phyloP scores from a whole-genome alignment of 2,113 vertebrate species.

The Hippolais icterina region DNA sequence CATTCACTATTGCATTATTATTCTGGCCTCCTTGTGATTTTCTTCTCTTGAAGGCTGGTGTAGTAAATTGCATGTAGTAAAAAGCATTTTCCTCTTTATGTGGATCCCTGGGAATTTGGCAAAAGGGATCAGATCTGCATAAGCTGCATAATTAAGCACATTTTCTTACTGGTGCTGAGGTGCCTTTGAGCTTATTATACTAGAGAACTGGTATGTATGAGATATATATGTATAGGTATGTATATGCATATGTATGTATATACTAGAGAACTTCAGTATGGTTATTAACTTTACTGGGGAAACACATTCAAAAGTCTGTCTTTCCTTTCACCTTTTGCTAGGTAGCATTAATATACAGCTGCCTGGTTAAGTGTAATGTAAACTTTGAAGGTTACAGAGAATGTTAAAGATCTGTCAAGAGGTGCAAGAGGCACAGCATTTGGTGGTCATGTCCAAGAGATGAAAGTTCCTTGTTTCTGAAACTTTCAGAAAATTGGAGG shows the following conservation, averaged over 20 bases:
- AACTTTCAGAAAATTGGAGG: neutral
- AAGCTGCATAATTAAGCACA: neutral
- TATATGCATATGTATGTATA: too few species aligned
- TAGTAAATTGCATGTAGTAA: neutral
- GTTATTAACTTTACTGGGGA: neutral
- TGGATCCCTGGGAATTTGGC: neutral
- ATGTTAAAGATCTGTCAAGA: neutral
- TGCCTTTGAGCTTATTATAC: neutral
- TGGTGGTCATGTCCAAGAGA: neutral
- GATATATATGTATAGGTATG: too few species aligned
- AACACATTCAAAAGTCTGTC: neutral
- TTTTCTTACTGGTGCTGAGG: neutral
- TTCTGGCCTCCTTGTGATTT: neutral
- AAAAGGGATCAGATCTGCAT: neutral
- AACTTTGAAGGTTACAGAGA: neutral
- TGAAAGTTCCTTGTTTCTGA: neutral
- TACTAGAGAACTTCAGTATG: neutral
- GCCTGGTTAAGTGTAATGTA: neutral
- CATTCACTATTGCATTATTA: neutral
- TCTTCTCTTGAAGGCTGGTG: neutral
- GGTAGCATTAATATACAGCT: neutral
- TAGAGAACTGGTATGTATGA: neutral
- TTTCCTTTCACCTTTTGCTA: neutral
- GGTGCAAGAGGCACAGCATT: neutral
- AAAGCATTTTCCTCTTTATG: neutral